These are phyloP conservation scores for Adela reaumurella DNA, from an alignment of 2,888 invertebrate species.

Conservation along the genomic window DNA sequence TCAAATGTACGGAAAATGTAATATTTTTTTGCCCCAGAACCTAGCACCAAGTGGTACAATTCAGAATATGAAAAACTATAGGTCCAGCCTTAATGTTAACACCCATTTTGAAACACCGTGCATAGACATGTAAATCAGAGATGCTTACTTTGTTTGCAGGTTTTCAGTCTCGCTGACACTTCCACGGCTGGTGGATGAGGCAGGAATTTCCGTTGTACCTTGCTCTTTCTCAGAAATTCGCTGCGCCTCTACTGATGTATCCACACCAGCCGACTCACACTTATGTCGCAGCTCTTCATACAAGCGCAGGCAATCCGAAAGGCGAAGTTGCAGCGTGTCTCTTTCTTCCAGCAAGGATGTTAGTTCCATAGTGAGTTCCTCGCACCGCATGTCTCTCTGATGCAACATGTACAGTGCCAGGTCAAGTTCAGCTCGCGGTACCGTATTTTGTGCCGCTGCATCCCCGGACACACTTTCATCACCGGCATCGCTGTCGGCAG, in stretches of 20 bases:
- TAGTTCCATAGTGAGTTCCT: conserved; percentile 81
- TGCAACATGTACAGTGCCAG: conserved; percentile 81
- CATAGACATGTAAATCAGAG: no score
- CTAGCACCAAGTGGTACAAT: no score
- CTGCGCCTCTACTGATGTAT: conserved; percentile 17
- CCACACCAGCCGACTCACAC: conserved; percentile 23
- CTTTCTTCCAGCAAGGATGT: conserved; percentile 80
- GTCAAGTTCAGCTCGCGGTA: conserved; percentile 67
- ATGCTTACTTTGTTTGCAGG: no score
- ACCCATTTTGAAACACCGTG: no score
- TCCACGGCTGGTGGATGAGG: conserved; percentile 14
- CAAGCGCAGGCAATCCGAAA: conserved; percentile 76
- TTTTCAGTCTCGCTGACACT: conserved; percentile 36
- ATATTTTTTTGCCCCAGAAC: no score
- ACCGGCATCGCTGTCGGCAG: conserved; percentile 18
- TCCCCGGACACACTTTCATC: background rate
- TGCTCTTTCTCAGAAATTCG: conserved; percentile 28
- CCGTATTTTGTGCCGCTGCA: conserved; percentile 30
- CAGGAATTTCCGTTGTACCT: background rate
- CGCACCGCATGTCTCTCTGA: conserved; percentile 80
- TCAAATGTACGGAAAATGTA: background rate
- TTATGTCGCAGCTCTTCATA: conserved; percentile 56
- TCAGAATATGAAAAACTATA: no score
- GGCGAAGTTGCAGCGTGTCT: conserved; percentile 76
- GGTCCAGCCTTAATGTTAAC: no score